Evolutionary conservation across 2,888 invertebrate genomes (phyloP).

Genomic region (Tinea pellionella): DNA sequence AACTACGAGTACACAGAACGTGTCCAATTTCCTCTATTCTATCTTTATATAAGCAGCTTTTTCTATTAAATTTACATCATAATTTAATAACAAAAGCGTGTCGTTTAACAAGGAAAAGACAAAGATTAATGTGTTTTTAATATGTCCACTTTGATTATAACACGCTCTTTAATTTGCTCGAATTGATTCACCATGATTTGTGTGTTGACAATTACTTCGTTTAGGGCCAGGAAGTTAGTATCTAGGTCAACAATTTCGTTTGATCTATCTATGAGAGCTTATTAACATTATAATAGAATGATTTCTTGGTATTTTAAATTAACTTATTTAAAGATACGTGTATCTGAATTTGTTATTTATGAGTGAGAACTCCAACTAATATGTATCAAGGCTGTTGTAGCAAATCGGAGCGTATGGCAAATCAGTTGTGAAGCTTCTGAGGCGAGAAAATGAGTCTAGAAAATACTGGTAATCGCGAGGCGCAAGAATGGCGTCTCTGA

Average conservation of each 20-base stretch:
- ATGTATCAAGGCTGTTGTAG: too few species aligned
- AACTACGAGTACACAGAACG: too few species aligned
- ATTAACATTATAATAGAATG: neutral
- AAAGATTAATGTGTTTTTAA: constrained; percentile 4
- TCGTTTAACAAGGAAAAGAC: neutral
- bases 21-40: too few species aligned
- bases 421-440: too few species aligned
- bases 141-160: neutral
- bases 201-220: constrained; percentile 2
- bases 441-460: too few species aligned
- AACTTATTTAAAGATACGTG: neutral
- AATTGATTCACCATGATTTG: constrained; percentile 4
- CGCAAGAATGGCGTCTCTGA: too few species aligned
- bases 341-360: too few species aligned
- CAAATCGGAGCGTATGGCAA: too few species aligned
- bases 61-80: too few species aligned
- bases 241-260: neutral
- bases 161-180: neutral
- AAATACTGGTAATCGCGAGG: too few species aligned
- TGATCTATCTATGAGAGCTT: neutral
- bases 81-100: neutral
- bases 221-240: neutral
- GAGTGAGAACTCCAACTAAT: too few species aligned
- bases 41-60: too few species aligned
- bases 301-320: neutral